Conservation (phyloP, 2,797 vertebrate species). For the Orestias chungarensis region DNA sequence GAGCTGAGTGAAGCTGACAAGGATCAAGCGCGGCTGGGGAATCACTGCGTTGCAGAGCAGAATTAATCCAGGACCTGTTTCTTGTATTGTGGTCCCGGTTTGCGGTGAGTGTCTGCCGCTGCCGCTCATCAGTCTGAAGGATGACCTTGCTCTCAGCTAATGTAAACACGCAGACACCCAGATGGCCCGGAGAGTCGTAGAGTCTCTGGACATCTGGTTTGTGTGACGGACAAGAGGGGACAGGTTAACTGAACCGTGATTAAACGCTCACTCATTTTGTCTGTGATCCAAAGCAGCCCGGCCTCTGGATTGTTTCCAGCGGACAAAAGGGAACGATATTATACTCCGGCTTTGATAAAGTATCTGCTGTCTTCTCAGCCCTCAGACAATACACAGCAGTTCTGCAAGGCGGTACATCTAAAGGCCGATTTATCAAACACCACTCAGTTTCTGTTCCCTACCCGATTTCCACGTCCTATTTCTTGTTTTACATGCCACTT, state of each 20-base stretch:
- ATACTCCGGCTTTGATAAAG: constrained; percentile 60
- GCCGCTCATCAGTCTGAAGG: constrained; percentile 59
- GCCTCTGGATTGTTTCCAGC: constrained; percentile 65
- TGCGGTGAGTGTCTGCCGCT: constrained; percentile 19
- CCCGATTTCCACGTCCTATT: constrained; percentile 69
- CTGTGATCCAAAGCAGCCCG: constrained; percentile 64
- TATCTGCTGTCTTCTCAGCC: constrained; percentile 55
- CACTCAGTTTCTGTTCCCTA: constrained; percentile 52
- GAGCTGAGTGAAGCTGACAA: constrained; percentile 71
- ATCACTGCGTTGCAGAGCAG: constrained; percentile 44
- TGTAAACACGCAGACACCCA: constrained; percentile 57
- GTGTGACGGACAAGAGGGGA: constrained; percentile 63
- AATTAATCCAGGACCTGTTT: constrained; percentile 59
- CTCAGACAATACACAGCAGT: constrained; percentile 59
- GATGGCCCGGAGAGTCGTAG: constrained; percentile 51
- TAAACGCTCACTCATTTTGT: constrained; percentile 71
- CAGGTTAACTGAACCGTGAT: constrained; percentile 71
- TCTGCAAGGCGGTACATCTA: constrained; percentile 47
- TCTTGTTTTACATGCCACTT: constrained; percentile 70
- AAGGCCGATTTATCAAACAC: constrained; percentile 62
- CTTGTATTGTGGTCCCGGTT: constrained; percentile 39
- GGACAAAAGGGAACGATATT: constrained; percentile 44
- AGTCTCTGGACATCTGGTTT: constrained; percentile 69
- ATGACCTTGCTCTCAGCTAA: constrained; percentile 60
- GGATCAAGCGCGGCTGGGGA: constrained; percentile 63